phyloP scores from a whole-genome alignment of 2,888 invertebrate genomes.

The Drosophila parthenogenetica region DNA sequence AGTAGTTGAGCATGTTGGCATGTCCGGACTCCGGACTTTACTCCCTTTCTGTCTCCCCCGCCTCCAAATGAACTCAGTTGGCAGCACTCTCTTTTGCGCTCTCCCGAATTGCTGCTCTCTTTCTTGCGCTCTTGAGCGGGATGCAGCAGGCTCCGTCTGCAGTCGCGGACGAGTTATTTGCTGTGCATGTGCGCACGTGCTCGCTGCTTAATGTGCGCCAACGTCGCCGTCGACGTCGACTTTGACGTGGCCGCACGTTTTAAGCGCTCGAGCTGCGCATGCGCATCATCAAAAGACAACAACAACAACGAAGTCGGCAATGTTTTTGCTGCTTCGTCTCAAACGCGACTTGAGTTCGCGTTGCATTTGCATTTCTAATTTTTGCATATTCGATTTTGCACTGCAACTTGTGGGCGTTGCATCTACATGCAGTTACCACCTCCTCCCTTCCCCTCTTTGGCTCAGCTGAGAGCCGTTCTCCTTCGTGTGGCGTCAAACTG shows the following conservation, averaged over 20 bases:
- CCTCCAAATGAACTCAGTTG: neutral
- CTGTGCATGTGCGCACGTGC: conserved; percentile 81
- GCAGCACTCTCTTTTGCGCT: neutral
- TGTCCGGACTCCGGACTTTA: conserved; percentile 32
- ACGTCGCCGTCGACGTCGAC: conserved; percentile 38
- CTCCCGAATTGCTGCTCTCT: neutral
- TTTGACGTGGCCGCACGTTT: conserved; percentile 68
- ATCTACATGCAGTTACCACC: conserved; percentile 12
- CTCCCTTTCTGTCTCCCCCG: conserved; percentile 7
- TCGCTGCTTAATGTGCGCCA: conserved; percentile 65
- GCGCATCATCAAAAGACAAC: conserved; percentile 68
- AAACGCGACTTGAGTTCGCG: conserved; percentile 31
- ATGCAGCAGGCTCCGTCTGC: conserved; percentile 20
- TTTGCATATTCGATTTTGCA: conserved; percentile 54
- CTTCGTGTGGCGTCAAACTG: conserved; percentile 35
- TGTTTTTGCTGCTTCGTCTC: neutral
- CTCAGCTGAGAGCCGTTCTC: conserved; percentile 4
- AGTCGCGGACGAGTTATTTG: conserved; percentile 69
- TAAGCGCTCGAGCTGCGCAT: conserved; percentile 58
- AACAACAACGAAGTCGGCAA: conserved; percentile 5
- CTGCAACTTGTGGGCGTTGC: conserved; percentile 57
- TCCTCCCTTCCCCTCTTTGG: neutral
- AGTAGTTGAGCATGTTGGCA: conserved; percentile 78
- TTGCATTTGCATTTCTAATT: conserved; percentile 80
- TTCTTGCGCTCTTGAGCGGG: conserved; percentile 16